Evolutionary conservation across 1,140 invertebrate species (phyloP), one percentile per base, ranked within the genome.

Genomic region (Sinonovacula constricta): DNA sequence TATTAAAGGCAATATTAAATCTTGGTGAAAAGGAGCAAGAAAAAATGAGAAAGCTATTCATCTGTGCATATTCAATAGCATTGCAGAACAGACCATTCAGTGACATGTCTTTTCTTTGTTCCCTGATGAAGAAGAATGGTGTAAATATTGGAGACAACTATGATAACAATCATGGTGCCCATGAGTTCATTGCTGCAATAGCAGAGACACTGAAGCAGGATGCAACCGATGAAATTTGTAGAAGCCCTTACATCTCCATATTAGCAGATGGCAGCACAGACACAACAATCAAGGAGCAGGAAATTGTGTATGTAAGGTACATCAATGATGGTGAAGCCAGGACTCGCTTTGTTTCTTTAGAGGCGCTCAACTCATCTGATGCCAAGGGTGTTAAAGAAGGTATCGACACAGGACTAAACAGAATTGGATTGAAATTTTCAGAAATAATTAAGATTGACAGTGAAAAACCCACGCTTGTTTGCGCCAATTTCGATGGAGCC

Each of bases 261-360:
- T 28, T 67, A 3, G 14, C 63, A 12, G 63, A 67, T 31, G 63
- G 63, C 22, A 51, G 53, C 31, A 59, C 67, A 57, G 67, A 70
- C 26, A 33, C 36, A 26, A 33, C 22, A 1, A 7, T 70, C 3
- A 70, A 36, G 18, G 67, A 69, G 31, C 53, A 69, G 57, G 67
- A 70, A 18, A 22, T 59, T n/a, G 67, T 70, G 10, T 57, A 69
- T 57, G n/a, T 69, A 7, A 69, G 67, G 26, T 69, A 56, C 33
- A 5, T 67, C 1, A 26, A 14, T 67, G 24, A 49, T 51, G 63
- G 63, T 4, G 28, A 67, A 28, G 24, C 22, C 3, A 69, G 36
- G 33, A 69, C 67, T 2, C 3, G 15, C 3, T 57, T 69, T 2
- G 26, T 57, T 36, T 18, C 14, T 12, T 15, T 69, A 15, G 67